phyloP scores from a whole-genome alignment of 2,888 invertebrate species.

The Rutpela maculata region DNA sequence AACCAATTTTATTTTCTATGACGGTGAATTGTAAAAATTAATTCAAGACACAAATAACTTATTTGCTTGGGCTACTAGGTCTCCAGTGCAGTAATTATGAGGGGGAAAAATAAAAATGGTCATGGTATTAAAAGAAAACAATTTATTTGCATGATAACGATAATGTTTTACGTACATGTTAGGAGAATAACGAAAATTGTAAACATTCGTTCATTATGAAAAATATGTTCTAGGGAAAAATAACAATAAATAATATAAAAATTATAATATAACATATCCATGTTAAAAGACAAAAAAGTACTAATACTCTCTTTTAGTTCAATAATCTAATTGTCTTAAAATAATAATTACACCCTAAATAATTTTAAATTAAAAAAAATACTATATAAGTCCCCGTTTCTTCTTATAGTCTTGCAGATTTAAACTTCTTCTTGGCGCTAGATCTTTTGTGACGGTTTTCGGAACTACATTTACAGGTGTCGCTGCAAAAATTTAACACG shows the following conservation, averaged over 20 bases:
- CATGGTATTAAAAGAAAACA: slow-evolving; percentile 30
- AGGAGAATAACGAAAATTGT: slow-evolving; percentile 3
- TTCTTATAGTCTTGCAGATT: slow-evolving; percentile 96
- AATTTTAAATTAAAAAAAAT: slow-evolving; percentile 47
- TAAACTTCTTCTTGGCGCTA: slow-evolving; percentile 88
- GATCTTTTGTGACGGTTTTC: slow-evolving; percentile 85
- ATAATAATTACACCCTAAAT: slow-evolving; percentile 26
- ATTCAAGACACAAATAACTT: too few relatives aligned
- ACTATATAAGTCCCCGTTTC: slow-evolving; percentile 88
- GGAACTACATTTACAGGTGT: slow-evolving; percentile 84
- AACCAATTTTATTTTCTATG: too few relatives aligned
- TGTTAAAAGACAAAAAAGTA: slow-evolving; percentile 34
- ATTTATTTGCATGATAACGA: slow-evolving; percentile 28
- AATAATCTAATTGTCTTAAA: slow-evolving; percentile 26
- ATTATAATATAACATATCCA: slow-evolving; percentile 1
- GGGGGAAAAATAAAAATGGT: too few relatives aligned
- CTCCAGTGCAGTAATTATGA: too few relatives aligned
- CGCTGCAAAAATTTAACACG: slow-evolving; percentile 74
- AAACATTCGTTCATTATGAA: slow-evolving; percentile 17
- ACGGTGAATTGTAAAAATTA: too few relatives aligned
- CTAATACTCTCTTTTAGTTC: slow-evolving; percentile 24
- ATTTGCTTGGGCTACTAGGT: too few relatives aligned
- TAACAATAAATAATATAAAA: slow-evolving; percentile 35
- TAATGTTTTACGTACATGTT: slow-evolving; percentile 14
- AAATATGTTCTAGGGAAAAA: slow-evolving; percentile 8